Conservation (phyloP, 2,888 invertebrate species). For the Diplazon laetatorius region DNA sequence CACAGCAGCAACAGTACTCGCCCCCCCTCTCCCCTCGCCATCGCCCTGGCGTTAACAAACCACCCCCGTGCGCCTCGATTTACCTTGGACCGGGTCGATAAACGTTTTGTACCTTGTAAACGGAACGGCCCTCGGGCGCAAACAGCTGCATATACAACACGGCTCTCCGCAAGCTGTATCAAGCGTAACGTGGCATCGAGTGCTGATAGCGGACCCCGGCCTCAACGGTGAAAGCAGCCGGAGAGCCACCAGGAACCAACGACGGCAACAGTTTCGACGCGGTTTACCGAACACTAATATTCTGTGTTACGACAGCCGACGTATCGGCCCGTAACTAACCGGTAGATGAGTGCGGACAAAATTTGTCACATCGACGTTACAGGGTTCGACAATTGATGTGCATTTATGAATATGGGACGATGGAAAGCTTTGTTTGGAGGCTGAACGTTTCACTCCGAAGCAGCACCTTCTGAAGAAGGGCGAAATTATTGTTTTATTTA, state of each 20-base stretch:
- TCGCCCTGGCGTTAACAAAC: slow-evolving; percentile 31
- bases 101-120: slow-evolving; percentile 64
- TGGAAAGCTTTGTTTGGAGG: no score
- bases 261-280: slow-evolving; percentile 33
- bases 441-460: no score
- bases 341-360: background rate
- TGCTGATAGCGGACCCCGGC: slow-evolving; percentile 26
- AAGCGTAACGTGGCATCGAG: slow-evolving; percentile 38
- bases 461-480: no score
- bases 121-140: slow-evolving; percentile 46
- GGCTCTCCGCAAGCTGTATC: slow-evolving; percentile 8
- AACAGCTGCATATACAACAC: slow-evolving; percentile 9
- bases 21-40: slow-evolving; percentile 15
- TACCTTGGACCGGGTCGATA: slow-evolving; percentile 53
- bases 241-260: slow-evolving; percentile 18
- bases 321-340: background rate
- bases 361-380: no score
- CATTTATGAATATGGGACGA: no score
- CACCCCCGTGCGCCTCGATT: slow-evolving; percentile 45
- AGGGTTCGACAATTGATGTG: no score
- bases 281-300: slow-evolving; percentile 43
- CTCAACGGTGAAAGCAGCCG: slow-evolving; percentile 48
- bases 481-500: no score
- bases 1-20: slow-evolving; percentile 25
- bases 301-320: background rate